These are phyloP conservation scores for Physeter macrocephalus DNA, from an alignment of 2,113 vertebrate species.

Conservation along the genomic window DNA sequence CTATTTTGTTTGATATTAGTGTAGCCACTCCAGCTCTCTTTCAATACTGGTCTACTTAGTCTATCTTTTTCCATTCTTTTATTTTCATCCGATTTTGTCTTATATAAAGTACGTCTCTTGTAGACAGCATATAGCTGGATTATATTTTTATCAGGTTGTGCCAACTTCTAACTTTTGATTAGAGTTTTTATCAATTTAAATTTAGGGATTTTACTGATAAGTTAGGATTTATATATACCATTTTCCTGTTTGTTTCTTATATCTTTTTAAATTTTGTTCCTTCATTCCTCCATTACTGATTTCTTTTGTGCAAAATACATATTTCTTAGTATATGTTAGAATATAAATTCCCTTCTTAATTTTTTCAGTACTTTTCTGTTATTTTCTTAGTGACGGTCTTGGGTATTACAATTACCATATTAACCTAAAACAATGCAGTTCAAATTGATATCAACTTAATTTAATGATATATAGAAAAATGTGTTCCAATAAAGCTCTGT, in stretches of 20 bases:
- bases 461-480: not conserved
- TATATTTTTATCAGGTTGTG: not conserved
- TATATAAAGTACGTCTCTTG: not conserved
- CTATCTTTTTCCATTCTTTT: not conserved
- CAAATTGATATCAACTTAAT: not conserved
- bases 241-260: not conserved
- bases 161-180: not conserved
- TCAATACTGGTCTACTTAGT: not conserved
- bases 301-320: not conserved
- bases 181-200: not conserved
- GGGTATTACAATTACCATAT: not conserved
- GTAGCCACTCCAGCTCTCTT: not conserved
- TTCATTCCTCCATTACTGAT: not conserved
- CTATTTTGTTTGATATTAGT: not conserved
- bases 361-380: not conserved
- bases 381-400: not conserved
- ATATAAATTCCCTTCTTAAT: not conserved
- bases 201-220: not conserved
- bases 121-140: not conserved
- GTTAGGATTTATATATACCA: not conserved
- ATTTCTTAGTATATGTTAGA: not conserved
- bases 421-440: not conserved
- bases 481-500: not conserved
- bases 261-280: not conserved
- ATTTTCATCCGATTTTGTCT: not conserved